Percentiles rank a stretch among this genome's conserved stretches.
These are phyloP conservation scores for Sylvia atricapilla DNA, from an alignment of 2,113 vertebrate genomes.

Conservation along the genomic window DNA sequence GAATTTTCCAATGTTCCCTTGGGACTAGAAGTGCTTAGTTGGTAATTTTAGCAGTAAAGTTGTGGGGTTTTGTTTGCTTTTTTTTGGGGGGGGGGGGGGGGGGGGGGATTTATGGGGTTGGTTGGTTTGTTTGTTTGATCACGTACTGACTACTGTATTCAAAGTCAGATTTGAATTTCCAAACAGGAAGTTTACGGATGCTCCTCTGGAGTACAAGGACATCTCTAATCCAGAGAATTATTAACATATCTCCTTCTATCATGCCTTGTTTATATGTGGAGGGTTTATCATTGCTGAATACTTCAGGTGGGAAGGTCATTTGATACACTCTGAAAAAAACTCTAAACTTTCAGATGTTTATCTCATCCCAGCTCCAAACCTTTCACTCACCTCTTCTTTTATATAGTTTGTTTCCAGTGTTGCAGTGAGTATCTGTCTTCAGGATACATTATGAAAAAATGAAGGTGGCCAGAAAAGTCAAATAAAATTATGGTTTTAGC, in stretches of 20 bases:
- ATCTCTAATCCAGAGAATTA: neutral
- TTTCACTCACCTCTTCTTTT: neutral
- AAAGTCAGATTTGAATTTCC: neutral
- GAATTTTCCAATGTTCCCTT: neutral
- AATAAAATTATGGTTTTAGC: neutral
- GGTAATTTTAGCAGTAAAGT: neutral
- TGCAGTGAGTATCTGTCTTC: neutral
- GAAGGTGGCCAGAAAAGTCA: neutral
- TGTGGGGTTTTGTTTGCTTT: neutral
- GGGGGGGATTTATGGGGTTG: too few relatives aligned
- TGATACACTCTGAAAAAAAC: neutral
- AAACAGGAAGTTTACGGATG: neutral
- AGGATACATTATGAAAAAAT: neutral
- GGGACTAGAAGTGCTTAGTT: neutral
- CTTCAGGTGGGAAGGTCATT: neutral
- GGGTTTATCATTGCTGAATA: neutral
- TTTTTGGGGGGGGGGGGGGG: neutral
- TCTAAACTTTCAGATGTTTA: neutral
- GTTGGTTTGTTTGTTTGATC: neutral
- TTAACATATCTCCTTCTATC: neutral
- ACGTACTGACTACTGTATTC: neutral
- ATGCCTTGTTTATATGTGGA: neutral
- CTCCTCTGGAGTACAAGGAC: neutral
- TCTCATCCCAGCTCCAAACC: neutral
- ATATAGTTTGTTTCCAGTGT: neutral